A percentile compares a stretch with the other conserved stretches of the same genome.
Conservation (phyloP, 2,113 vertebrate species). For the Rhadina sibilatrix region DNA sequence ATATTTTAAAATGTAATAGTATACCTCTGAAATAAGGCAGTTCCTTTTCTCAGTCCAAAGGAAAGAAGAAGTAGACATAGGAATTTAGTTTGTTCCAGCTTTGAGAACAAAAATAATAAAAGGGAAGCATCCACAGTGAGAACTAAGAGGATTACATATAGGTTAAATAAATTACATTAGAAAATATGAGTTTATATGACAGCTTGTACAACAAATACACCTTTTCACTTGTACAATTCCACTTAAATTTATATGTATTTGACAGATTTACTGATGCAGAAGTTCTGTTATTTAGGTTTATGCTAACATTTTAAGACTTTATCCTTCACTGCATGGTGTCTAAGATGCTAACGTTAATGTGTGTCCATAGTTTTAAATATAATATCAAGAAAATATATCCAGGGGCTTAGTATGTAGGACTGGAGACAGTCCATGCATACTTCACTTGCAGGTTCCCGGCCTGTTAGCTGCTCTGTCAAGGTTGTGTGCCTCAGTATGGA, state of each 20-base stretch:
- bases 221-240: not conserved
- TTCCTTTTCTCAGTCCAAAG: not conserved
- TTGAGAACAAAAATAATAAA: not conserved
- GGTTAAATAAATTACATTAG: not conserved
- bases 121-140: not conserved
- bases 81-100: not conserved
- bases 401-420: not conserved
- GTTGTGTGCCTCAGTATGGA: fast-evolving
- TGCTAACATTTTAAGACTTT: not conserved
- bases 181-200: not conserved
- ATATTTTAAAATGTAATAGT: conserved; percentile 41
- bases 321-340: not conserved
- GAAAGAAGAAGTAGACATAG: not conserved
- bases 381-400: not conserved
- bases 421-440: not conserved
- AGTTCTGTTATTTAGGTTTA: not conserved
- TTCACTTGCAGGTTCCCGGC: not conserved
- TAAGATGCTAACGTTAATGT: not conserved
- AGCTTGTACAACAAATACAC: not conserved
- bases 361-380: not conserved
- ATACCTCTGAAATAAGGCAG: not conserved
- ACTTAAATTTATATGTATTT: not conserved
- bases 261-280: not conserved
- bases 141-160: not conserved
- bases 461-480: not conserved